phyloP scores from a whole-genome alignment of 1,140 invertebrate species.

The Asobara japonica region DNA sequence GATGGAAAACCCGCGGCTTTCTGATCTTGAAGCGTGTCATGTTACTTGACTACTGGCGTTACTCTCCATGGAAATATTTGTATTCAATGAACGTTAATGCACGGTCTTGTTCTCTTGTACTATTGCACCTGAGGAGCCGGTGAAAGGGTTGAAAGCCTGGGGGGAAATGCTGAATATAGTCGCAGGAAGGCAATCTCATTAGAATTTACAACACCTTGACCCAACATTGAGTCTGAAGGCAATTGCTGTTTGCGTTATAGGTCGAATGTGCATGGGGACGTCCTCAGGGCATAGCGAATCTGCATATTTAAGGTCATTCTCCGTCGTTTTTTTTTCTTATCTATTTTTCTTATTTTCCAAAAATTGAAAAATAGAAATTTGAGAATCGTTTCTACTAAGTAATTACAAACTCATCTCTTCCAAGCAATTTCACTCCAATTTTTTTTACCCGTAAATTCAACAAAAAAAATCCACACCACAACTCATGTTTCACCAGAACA shows the following conservation, averaged over 20 bases:
- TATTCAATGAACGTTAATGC: conserved; percentile 40
- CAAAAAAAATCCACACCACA: too few species aligned
- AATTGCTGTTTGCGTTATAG: not conserved
- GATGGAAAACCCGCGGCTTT: not conserved
- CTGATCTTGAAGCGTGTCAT: conserved; percentile 11
- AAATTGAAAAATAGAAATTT: too few species aligned
- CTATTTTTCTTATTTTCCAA: too few species aligned
- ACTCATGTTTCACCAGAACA: not conserved
- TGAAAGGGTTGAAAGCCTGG: not conserved
- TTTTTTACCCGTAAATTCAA: too few species aligned
- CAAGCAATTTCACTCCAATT: too few species aligned
- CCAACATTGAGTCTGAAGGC: not conserved
- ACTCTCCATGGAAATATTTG: conserved; percentile 20
- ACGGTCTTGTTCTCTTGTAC: conserved; percentile 2
- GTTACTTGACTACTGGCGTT: conserved; percentile 5
- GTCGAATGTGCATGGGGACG: not conserved
- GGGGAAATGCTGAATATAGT: not conserved
- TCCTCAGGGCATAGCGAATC: not conserved
- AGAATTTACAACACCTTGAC: conserved; percentile 11
- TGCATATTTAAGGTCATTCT: too few species aligned
- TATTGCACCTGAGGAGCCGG: not conserved
- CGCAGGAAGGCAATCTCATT: not conserved
- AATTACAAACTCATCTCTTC: too few species aligned
- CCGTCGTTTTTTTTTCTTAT: too few species aligned
- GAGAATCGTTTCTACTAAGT: too few species aligned